These are phyloP conservation scores for Acholoe squamosa DNA, from an alignment of 2,888 invertebrate species.

Conservation along the genomic window DNA sequence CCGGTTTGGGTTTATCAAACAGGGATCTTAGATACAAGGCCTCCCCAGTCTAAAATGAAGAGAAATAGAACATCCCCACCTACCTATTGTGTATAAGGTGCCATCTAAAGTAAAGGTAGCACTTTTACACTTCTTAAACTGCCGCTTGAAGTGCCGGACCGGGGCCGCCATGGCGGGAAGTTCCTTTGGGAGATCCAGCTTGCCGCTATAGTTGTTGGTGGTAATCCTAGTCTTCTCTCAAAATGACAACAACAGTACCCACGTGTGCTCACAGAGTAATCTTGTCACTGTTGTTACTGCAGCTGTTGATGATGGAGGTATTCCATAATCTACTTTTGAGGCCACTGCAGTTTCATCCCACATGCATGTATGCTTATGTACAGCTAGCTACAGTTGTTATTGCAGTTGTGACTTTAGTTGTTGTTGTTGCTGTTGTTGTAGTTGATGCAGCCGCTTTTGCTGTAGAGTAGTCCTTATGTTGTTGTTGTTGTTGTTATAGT, in stretches of 20 bases:
- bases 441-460: too few relatives aligned
- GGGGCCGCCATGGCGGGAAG: background rate
- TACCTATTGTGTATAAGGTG: slow-evolving; percentile 93
- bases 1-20: too few relatives aligned
- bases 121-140: slow-evolving; percentile 88
- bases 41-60: background rate
- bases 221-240: background rate
- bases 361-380: too few relatives aligned
- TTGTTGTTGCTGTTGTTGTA: too few relatives aligned
- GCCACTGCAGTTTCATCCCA: too few relatives aligned
- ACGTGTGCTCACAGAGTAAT: background rate
- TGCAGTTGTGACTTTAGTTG: too few relatives aligned
- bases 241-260: too few relatives aligned
- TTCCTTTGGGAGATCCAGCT: background rate
- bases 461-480: too few relatives aligned
- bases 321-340: background rate
- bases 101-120: slow-evolving; percentile 94
- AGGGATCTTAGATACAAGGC: too few relatives aligned
- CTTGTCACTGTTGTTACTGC: background rate
- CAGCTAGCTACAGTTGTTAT: too few relatives aligned
- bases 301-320: background rate
- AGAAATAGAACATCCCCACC: slow-evolving; percentile 79
- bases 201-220: background rate
- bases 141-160: background rate
- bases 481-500: too few relatives aligned